These are phyloP conservation scores for Bombylius major DNA, from an alignment of 2,888 invertebrate genomes.

Conservation along the genomic window DNA sequence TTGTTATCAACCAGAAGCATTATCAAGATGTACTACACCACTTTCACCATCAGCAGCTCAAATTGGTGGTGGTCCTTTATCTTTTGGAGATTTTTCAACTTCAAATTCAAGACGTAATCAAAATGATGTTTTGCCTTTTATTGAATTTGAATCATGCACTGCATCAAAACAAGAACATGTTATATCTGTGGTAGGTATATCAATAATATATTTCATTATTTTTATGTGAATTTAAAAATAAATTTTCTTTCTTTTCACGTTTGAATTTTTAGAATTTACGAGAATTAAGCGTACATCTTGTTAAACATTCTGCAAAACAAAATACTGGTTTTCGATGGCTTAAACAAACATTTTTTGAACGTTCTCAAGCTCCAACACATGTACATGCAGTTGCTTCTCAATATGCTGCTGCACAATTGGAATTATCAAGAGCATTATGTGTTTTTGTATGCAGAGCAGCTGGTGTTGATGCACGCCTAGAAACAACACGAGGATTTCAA, in stretches of 20 bases:
- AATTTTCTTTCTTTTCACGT: background rate
- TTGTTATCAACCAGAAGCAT: constrained; percentile 75
- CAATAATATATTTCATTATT: background rate
- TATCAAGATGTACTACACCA: constrained; percentile 74
- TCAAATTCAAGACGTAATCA: constrained; percentile 35
- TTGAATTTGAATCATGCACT: constrained; percentile 72
- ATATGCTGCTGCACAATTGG: constrained; percentile 69
- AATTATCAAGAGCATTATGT: constrained; percentile 64
- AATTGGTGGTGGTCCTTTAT: constrained; percentile 40
- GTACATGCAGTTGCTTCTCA: constrained; percentile 73
- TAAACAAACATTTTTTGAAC: constrained; percentile 35
- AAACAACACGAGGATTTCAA: constrained; percentile 62
- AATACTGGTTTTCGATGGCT: constrained; percentile 37
- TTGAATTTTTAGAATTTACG: constrained; percentile 52
- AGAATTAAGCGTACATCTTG: constrained; percentile 71
- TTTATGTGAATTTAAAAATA: background rate
- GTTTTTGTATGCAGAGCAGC: constrained; percentile 58
- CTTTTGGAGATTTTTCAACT: constrained; percentile 33
- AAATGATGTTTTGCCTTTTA: constrained; percentile 58
- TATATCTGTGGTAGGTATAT: constrained; percentile 57
- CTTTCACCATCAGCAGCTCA: constrained; percentile 46
- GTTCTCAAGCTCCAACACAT: constrained; percentile 49
- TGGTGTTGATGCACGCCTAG: constrained; percentile 51
- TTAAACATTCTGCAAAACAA: constrained; percentile 47
- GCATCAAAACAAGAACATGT: constrained; percentile 81